Percentiles rank a stretch among this genome's conserved stretches.
Conservation (phyloP, 2,888 invertebrate species). For the Limnephilus auricula region DNA sequence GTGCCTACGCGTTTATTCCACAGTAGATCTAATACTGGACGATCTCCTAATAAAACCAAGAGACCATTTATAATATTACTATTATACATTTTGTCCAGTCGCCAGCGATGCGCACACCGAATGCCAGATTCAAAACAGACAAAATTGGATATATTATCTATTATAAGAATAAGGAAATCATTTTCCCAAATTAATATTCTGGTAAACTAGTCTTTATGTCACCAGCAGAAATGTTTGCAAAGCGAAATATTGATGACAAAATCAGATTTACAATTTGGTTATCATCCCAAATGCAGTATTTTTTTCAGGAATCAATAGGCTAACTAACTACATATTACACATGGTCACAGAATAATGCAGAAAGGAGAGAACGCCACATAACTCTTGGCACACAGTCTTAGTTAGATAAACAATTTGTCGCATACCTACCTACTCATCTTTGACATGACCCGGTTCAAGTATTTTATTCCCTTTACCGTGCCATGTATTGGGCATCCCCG, state of each 20-base stretch:
- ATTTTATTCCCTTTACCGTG: background rate
- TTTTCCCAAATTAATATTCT: background rate
- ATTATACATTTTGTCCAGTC: background rate
- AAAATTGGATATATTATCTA: background rate
- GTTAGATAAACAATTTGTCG: no score
- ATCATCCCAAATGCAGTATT: background rate
- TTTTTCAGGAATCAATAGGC: no score
- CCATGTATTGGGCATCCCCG: background rate
- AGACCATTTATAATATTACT: background rate
- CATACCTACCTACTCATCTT: background rate
- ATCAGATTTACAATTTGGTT: background rate
- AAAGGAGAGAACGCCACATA: background rate
- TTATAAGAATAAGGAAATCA: background rate
- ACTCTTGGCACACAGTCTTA: background rate
- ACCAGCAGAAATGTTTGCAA: background rate
- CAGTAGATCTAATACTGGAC: slow-evolving; percentile 28
- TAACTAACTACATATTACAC: background rate
- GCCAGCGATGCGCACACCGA: background rate
- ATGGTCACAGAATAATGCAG: background rate
- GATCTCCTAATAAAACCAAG: background rate
- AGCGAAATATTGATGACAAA: background rate
- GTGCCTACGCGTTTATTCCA: slow-evolving; percentile 41
- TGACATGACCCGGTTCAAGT: background rate
- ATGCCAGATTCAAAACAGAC: background rate
- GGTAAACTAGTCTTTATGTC: background rate